Evolutionary conservation across 2,113 vertebrate genomes (phyloP).

Genomic region (Mohoua ochrocephala): DNA sequence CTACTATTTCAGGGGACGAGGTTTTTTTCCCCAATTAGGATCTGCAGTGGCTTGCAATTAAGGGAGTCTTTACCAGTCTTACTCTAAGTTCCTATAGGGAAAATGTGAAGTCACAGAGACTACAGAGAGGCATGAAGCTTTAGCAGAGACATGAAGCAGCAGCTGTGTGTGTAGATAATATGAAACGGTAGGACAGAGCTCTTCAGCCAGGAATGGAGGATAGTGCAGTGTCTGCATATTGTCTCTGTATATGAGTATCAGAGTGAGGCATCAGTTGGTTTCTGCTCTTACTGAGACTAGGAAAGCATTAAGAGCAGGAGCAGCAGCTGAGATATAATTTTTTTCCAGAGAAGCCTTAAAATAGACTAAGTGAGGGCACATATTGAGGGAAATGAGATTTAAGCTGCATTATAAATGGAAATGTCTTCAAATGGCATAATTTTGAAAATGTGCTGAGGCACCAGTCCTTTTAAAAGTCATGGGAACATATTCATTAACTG

Average conservation of each 20-base stretch:
- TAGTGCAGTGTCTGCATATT: not conserved
- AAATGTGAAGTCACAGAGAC: not conserved
- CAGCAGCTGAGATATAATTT: not conserved
- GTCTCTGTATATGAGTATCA: not conserved
- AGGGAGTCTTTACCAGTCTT: not conserved
- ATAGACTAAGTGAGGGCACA: constrained; percentile 28
- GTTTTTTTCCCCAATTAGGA: not conserved
- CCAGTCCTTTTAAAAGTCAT: constrained; percentile 43
- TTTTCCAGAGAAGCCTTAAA: constrained; percentile 10
- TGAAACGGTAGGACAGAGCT: not conserved
- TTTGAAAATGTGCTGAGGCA: constrained; percentile 49
- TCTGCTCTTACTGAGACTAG: not conserved
- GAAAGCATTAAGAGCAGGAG: constrained; percentile 21
- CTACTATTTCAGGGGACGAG: fast-evolving
- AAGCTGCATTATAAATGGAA: constrained; percentile 49
- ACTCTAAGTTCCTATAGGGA: not conserved
- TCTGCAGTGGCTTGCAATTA: not conserved
- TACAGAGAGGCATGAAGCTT: not conserved
- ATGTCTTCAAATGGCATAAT: constrained; percentile 29
- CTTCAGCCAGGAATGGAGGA: not conserved
- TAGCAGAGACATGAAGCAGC: not conserved
- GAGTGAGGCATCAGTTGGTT: not conserved
- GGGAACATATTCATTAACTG: constrained; percentile 26
- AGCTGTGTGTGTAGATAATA: not conserved
- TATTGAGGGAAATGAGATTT: constrained; percentile 57